Percentiles rank a stretch among this genome's conserved stretches.
These are phyloP conservation scores for Sisor rabdophorus DNA, from an alignment of 2,113 vertebrate genomes.

Conservation along the genomic window DNA sequence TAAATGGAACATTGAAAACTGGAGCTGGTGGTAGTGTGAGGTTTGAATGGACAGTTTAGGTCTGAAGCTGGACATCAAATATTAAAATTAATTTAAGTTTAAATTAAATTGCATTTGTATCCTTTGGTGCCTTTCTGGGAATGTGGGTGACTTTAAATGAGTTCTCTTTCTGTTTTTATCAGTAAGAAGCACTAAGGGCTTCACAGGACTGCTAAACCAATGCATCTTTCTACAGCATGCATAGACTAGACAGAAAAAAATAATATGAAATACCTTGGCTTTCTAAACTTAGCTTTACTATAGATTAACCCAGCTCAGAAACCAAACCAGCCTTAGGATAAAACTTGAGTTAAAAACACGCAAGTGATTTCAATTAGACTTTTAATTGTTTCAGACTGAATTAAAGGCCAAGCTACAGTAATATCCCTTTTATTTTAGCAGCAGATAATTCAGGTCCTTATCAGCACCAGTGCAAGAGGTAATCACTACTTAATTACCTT, in stretches of 20 bases:
- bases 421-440: constrained; percentile 7
- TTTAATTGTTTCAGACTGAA: constrained; percentile 5
- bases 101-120: constrained; percentile 23
- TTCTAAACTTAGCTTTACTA: constrained; percentile 33
- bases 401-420: constrained; percentile 14
- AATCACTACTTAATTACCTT: background rate
- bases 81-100: constrained; percentile 36
- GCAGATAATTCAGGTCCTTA: constrained; percentile 14
- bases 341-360: background rate
- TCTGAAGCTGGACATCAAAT: constrained; percentile 44
- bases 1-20: constrained; percentile 25
- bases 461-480: constrained; percentile 10
- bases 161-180: constrained; percentile 45
- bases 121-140: constrained; percentile 30
- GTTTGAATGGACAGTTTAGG: constrained; percentile 17
- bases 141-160: constrained; percentile 38
- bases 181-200: constrained; percentile 39
- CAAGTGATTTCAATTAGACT: background rate
- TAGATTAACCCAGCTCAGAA: constrained; percentile 3
- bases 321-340: background rate
- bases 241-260: constrained; percentile 22
- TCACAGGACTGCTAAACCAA: constrained; percentile 37
- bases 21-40: constrained; percentile 27
- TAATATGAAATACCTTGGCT: constrained; percentile 23
- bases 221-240: constrained; percentile 24